phyloP scores from a whole-genome alignment of 2,797 vertebrate genomes.

The Cyprinodon diabolis region DNA sequence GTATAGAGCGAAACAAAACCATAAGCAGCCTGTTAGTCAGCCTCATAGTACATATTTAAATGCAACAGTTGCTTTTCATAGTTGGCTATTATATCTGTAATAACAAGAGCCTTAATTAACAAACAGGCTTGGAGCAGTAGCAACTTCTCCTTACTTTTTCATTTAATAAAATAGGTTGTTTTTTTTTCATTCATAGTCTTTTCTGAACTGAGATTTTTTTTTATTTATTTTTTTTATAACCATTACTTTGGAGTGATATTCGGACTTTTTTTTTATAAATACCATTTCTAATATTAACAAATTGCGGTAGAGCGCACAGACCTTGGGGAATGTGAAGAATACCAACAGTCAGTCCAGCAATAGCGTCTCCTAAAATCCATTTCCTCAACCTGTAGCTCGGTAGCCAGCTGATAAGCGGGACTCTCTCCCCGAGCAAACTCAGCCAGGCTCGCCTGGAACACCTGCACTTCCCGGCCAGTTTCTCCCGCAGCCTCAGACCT shows the following conservation, averaged over 20 bases:
- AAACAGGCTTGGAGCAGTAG: not conserved
- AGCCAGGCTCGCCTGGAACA: slow-evolving; percentile 79
- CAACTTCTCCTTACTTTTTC: not conserved
- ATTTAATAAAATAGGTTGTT: not conserved
- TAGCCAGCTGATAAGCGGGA: slow-evolving; percentile 87
- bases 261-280: too few relatives aligned
- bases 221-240: not conserved
- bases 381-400: slow-evolving; percentile 86
- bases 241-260: too few relatives aligned
- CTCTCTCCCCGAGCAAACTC: slow-evolving; percentile 79
- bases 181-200: not conserved
- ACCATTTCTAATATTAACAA: too few relatives aligned
- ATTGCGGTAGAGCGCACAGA: slow-evolving; percentile 53
- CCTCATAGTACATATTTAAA: not conserved
- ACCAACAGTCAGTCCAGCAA: slow-evolving; percentile 90
- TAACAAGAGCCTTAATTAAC: not conserved
- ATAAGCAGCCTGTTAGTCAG: not conserved
- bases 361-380: slow-evolving; percentile 88
- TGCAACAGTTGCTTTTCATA: not conserved
- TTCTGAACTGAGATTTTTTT: not conserved
- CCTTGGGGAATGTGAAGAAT: slow-evolving; percentile 94
- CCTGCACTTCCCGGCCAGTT: slow-evolving; percentile 69
- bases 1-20: too few relatives aligned
- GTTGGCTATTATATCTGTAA: not conserved
- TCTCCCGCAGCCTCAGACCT: slow-evolving; percentile 66